These are phyloP conservation scores for Sycobia sp. DNA, from an alignment of 1,140 invertebrate species.

Conservation along the genomic window DNA sequence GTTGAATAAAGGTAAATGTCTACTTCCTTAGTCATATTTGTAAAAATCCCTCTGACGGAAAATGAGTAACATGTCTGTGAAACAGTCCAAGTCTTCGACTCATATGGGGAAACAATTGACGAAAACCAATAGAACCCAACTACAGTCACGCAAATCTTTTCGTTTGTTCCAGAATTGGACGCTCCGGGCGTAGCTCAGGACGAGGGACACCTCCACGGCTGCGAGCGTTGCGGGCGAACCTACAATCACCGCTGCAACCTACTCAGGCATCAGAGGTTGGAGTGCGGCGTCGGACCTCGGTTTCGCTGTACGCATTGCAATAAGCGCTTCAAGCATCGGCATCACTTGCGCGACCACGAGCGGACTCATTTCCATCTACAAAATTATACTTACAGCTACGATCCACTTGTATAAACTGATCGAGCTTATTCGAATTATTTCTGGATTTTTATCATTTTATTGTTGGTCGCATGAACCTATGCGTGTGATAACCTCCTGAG, in stretches of 20 bases:
- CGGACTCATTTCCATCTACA: slow-evolving; percentile 39
- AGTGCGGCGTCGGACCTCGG: slow-evolving; percentile 64
- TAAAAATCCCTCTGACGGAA: too few relatives aligned
- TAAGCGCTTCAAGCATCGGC: slow-evolving; percentile 61
- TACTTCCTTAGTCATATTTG: too few relatives aligned
- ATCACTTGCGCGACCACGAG: slow-evolving; percentile 55
- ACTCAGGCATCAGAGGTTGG: slow-evolving; percentile 59
- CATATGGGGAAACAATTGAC: too few relatives aligned
- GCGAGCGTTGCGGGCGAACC: slow-evolving; percentile 55
- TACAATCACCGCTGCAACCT: slow-evolving; percentile 58
- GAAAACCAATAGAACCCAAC: neutral
- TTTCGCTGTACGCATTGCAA: slow-evolving; percentile 62
- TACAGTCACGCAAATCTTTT: slow-evolving; percentile 2
- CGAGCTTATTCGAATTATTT: too few relatives aligned
- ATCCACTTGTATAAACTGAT: too few relatives aligned
- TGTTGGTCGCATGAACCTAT: too few relatives aligned
- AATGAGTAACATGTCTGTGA: too few relatives aligned
- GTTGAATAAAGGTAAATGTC: too few relatives aligned
- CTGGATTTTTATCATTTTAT: too few relatives aligned
- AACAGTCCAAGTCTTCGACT: too few relatives aligned
- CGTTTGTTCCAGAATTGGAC: slow-evolving; percentile 44
- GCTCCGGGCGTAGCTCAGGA: neutral
- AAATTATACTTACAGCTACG: too few relatives aligned
- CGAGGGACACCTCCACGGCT: slow-evolving; percentile 44
- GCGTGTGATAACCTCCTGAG: too few relatives aligned